Percentiles rank a stretch among this genome's conserved stretches.
These are phyloP conservation scores for Tachysurus vachellii DNA, from an alignment of 2,113 vertebrate genomes.

Conservation along the genomic window DNA sequence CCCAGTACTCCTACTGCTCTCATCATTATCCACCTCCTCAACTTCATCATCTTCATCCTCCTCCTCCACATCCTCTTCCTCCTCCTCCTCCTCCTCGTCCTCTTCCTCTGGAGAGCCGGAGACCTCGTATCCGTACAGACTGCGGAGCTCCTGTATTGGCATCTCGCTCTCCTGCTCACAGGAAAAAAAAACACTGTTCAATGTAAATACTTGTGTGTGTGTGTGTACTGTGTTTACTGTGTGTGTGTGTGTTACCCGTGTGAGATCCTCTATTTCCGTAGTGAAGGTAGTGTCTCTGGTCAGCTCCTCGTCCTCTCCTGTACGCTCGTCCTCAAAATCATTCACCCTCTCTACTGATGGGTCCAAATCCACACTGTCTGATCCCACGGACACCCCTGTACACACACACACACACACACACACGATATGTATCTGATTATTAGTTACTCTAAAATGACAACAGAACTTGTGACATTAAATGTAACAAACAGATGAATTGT, in stretches of 20 bases:
- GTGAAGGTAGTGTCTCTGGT: conserved; percentile 90
- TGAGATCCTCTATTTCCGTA: conserved; percentile 95
- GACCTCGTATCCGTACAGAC: conserved; percentile 88
- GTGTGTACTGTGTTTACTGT: neutral
- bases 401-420: neutral
- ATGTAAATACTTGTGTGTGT: neutral
- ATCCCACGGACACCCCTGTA: conserved; percentile 85
- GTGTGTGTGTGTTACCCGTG: conserved; percentile 73
- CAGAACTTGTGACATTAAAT: too few species aligned
- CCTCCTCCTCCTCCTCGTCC: conserved; percentile 84
- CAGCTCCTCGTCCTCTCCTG: conserved; percentile 94
- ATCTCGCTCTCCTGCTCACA: conserved; percentile 88
- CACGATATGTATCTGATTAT: neutral
- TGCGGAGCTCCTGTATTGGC: conserved; percentile 95
- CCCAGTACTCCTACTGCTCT: conserved; percentile 87
- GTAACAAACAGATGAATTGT: too few species aligned
- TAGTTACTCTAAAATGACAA: too few species aligned
- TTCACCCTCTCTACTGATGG: conserved; percentile 95
- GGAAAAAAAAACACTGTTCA: neutral
- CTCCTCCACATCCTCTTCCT: conserved; percentile 84
- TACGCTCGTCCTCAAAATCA: conserved; percentile 96
- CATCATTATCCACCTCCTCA: conserved; percentile 80
- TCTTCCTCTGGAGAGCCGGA: conserved; percentile 74
- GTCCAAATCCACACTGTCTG: conserved; percentile 95
- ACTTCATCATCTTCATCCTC: conserved; percentile 77